Evolutionary conservation across 2,888 invertebrate species (phyloP), one percentile per base, ranked within the genome.

Genomic region (Melieria crassipennis): DNA sequence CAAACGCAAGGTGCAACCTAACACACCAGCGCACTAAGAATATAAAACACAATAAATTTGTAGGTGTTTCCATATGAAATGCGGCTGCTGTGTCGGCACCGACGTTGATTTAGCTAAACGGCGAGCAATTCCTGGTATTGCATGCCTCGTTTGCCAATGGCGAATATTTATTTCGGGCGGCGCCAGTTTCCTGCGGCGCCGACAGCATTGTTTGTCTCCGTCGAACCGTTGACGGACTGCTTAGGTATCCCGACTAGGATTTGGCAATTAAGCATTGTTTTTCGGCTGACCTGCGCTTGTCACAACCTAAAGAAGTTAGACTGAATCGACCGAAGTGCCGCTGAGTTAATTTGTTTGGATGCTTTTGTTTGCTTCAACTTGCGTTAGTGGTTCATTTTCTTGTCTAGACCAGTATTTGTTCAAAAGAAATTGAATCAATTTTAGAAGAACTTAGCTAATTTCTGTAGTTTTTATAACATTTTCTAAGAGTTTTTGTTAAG

Each of bases 131-230:
- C 52, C 52, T n/a, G 52, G 52, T 5, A 5, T 5, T 52, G 13
- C 52, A 52, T 13, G 13, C 4, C 13, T 52, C 52, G 13, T n/a
- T 52, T 52, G 10, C 52, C 13, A 52, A 6, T 9, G 30, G 30
- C 30, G 30, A 30, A 30, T 30, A 30, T 30, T 30, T 30, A 30
- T 30, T 30, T 7, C 42, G 16, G 1, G 43, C 61, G 73, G 71
- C 69, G 73, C 73, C 73, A 65, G 62, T 45, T 52, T 69, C 73
- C 71, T 52, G 71, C 63, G 56, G 66, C 62, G 69, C 58, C 50
- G 30, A 30, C 30, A 30, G n/a, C 30, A 47, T 60, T 61, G 6
- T 48, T 70, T 45, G 55, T 66, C 46, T 65, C 7, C 52, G 47
- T 46, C 46, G 55, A 6, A 0, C 5, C 52, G 16, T 61, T 13